Percentiles rank a stretch among this genome's conserved stretches.
Conservation (phyloP, 2,888 invertebrate genomes). For the Euplagia quadripunctaria region DNA sequence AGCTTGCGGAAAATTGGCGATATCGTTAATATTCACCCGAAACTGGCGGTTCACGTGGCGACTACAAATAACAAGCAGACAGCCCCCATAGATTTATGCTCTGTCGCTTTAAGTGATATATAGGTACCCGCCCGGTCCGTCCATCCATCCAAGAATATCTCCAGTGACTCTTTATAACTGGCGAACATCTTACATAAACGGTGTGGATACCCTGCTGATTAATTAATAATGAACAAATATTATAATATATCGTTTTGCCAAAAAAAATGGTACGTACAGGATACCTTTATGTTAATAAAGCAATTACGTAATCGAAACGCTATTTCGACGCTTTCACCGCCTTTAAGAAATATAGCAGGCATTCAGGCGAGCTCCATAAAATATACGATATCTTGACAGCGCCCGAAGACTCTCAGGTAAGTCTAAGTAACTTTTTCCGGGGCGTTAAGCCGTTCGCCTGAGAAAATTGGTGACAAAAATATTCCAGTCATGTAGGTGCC, state of each 20-base stretch:
- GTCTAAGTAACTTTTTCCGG: slow-evolving; percentile 79
- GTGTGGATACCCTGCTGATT: slow-evolving; percentile 40
- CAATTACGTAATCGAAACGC: slow-evolving; percentile 59
- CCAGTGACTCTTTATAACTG: slow-evolving; percentile 70
- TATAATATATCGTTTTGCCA: slow-evolving; percentile 19
- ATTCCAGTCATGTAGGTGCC: slow-evolving; percentile 83
- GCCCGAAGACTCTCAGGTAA: slow-evolving; percentile 72
- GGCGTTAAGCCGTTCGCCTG: slow-evolving; percentile 78
- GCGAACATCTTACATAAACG: slow-evolving; percentile 46
- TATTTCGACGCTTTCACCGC: slow-evolving; percentile 53
- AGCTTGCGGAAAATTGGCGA: slow-evolving; percentile 87
- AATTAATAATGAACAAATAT: slow-evolving; percentile 45
- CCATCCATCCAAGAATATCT: slow-evolving; percentile 74
- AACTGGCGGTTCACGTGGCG: slow-evolving; percentile 84
- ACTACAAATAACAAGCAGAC: slow-evolving; percentile 86
- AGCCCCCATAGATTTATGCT: slow-evolving; percentile 83
- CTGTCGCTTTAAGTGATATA: slow-evolving; percentile 86
- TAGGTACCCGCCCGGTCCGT: slow-evolving; percentile 65
- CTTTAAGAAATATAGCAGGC: slow-evolving; percentile 62
- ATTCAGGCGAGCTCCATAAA: slow-evolving; percentile 67
- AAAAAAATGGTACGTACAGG: slow-evolving; percentile 7
- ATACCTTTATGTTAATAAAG: slow-evolving; percentile 41
- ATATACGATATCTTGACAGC: slow-evolving; percentile 72
- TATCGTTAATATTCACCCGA: slow-evolving; percentile 88
- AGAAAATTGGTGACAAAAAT: slow-evolving; percentile 84